These are phyloP conservation scores for Craniophora ligustri DNA, from an alignment of 2,888 invertebrate species.

Conservation along the genomic window DNA sequence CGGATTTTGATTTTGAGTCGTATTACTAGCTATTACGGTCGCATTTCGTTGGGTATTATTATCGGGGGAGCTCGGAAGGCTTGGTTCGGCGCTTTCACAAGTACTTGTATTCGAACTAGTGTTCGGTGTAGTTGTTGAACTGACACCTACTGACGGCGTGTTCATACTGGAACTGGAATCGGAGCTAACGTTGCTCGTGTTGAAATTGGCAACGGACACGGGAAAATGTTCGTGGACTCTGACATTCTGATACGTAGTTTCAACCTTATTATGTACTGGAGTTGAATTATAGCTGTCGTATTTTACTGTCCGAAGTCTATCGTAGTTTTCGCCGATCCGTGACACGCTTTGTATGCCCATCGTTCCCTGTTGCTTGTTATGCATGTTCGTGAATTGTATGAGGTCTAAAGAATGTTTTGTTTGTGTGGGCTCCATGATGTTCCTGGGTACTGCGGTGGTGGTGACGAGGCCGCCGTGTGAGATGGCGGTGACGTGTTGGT, in stretches of 20 bases:
- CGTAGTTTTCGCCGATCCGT: slow-evolving; percentile 72
- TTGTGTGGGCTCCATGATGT: slow-evolving; percentile 72
- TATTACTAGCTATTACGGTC: slow-evolving; percentile 49
- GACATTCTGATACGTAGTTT: slow-evolving; percentile 78
- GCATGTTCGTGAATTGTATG: slow-evolving; percentile 74
- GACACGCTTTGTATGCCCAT: slow-evolving; percentile 73
- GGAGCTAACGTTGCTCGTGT: slow-evolving; percentile 85
- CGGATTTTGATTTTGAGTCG: slow-evolving; percentile 55
- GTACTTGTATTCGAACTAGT: slow-evolving; percentile 92
- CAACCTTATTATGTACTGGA: slow-evolving; percentile 70
- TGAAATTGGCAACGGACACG: slow-evolving; percentile 69
- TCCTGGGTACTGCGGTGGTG: slow-evolving; percentile 66
- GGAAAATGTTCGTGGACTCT: slow-evolving; percentile 73
- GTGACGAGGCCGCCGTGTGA: slow-evolving; percentile 65
- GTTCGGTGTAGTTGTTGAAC: slow-evolving; percentile 91
- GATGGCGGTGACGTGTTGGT: slow-evolving; percentile 60
- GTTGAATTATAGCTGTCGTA: slow-evolving; percentile 73
- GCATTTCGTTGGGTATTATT: slow-evolving; percentile 63
- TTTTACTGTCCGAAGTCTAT: slow-evolving; percentile 69
- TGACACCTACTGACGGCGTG: slow-evolving; percentile 87
- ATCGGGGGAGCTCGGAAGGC: slow-evolving; percentile 91
- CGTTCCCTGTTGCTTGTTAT: slow-evolving; percentile 67
- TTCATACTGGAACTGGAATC: slow-evolving; percentile 92
- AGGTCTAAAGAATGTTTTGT: slow-evolving; percentile 77
- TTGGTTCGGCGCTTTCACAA: slow-evolving; percentile 91